These are phyloP conservation scores for Protosalanx chinensis DNA, from an alignment of 2,797 vertebrate genomes.

Conservation along the genomic window DNA sequence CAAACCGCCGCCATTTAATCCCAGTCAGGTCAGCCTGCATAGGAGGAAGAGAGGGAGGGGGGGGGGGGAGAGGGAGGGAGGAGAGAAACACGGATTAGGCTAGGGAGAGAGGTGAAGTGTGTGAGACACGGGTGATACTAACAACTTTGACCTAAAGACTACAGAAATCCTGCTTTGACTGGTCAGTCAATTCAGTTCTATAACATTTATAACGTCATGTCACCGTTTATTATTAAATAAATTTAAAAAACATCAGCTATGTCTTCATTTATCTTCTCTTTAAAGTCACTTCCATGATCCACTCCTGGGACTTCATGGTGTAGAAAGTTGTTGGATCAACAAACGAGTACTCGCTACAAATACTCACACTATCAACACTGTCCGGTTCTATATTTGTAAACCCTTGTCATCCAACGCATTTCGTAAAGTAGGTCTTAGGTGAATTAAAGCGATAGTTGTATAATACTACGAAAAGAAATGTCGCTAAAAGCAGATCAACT, in stretches of 20 bases:
- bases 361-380: neutral
- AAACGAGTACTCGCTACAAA: neutral
- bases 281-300: no score
- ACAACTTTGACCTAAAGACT: neutral
- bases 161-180: no score
- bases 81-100: neutral
- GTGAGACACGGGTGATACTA: neutral
- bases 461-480: neutral
- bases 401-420: neutral
- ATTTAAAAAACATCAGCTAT: no score
- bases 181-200: no score
- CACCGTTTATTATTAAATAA: no score
- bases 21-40: constrained; percentile 95
- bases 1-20: constrained; percentile 98
- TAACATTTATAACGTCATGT: no score
- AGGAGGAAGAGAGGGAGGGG: constrained; percentile 34
- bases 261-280: no score
- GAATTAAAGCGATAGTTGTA: neutral
- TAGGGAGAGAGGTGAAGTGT: no score
- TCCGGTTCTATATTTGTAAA: neutral
- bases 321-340: neutral
- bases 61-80: neutral
- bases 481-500: neutral
- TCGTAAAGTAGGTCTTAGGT: neutral
- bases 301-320: neutral